Evolutionary conservation across 2,113 vertebrate genomes (phyloP).

Genomic region (Petroica traversi): DNA sequence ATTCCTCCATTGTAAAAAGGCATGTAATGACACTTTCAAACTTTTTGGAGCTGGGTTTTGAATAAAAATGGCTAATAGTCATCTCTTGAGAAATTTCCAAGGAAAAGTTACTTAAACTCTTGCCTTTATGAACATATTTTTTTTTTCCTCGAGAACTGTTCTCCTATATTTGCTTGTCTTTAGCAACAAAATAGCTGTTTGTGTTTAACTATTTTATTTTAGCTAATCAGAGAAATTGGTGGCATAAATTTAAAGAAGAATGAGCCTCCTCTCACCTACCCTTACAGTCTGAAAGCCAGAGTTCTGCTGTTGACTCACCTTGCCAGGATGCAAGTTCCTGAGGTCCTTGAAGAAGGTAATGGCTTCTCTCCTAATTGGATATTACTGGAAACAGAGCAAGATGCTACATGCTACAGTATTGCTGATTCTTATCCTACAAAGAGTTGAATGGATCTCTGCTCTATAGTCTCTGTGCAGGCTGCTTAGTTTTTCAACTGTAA

Average conservation of each 20-base stretch:
- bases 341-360: constrained; percentile 93
- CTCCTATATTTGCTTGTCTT: neutral
- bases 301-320: constrained; percentile 91
- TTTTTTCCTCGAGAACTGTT: neutral
- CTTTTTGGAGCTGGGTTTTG: neutral
- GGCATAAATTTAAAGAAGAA: constrained; percentile 99
- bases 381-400: neutral
- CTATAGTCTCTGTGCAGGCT: neutral
- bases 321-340: constrained; percentile 92
- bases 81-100: neutral
- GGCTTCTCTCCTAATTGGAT: neutral
- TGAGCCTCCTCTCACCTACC: constrained; percentile 95
- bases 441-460: neutral
- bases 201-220: constrained; percentile 43
- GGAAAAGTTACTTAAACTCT: neutral
- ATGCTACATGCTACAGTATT: neutral
- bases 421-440: neutral
- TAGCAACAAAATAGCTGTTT: neutral
- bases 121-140: neutral
- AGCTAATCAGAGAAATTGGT: constrained; percentile 96
- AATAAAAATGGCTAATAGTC: neutral
- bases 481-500: neutral
- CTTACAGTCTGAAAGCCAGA: constrained; percentile 95
- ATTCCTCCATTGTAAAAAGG: neutral
- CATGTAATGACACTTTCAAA: neutral